A percentile compares a stretch with the other conserved stretches of the same genome.
Conservation (phyloP, 2,888 invertebrate species). For the Phortica okadai region DNA sequence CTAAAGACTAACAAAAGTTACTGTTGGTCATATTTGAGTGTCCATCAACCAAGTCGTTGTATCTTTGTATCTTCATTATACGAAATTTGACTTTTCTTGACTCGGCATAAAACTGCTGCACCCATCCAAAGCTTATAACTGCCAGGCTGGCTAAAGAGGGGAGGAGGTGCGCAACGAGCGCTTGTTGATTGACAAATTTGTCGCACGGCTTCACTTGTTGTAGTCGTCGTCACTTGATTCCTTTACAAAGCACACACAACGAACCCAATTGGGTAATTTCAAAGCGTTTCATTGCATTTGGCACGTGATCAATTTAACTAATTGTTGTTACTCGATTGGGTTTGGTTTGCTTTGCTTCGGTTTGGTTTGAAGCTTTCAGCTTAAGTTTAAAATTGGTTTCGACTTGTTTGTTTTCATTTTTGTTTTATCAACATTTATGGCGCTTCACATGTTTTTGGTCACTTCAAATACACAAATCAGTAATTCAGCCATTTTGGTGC, state of each 20-base stretch:
- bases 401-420: slow-evolving; percentile 8
- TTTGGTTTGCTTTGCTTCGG: not conserved
- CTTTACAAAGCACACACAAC: no score
- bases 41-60: no score
- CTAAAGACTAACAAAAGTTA: no score
- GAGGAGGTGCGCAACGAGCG: no score
- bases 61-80: no score
- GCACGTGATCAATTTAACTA: slow-evolving; percentile 35
- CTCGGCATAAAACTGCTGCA: no score
- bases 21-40: no score
- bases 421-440: not conserved
- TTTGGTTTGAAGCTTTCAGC: not conserved
- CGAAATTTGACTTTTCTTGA: no score
- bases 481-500: not conserved
- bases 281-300: slow-evolving; percentile 29
- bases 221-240: not conserved
- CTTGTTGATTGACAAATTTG: not conserved
- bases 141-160: no score
- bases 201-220: not conserved
- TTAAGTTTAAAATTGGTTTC: not conserved
- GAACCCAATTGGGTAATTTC: not conserved
- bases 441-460: not conserved
- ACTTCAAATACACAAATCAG: not conserved
- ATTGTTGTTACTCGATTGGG: slow-evolving; percentile 15
- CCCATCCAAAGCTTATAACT: no score